Base-by-base conservation (phyloP, 2,888 invertebrate genomes). In the Clusia tigrina region DNA sequence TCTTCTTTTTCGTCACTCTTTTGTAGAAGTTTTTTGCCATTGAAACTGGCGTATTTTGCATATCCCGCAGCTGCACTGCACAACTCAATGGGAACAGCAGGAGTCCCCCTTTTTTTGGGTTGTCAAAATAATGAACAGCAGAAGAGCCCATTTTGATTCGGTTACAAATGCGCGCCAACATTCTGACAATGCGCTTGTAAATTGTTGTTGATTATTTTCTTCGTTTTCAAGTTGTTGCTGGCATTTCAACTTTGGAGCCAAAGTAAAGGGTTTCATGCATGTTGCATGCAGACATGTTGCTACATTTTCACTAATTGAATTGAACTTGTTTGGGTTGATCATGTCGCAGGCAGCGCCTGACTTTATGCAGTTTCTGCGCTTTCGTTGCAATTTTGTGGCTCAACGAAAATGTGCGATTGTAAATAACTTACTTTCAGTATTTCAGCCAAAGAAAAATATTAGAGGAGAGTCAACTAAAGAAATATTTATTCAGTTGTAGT, bases 261-360 rank as follows among this genome's bases (percentile, higher is more conserved):
- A n/a, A n/a, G n/a, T 42, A 15, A 42, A 42, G n/a, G 42, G 42
- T 15, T 42, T n/a, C n/a, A n/a, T 42, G 42, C 42, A 42, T n/a
- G n/a, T 17, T 42, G 9, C 42, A 42, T 32, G 5, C 42, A n/a
- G 42, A 3, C n/a, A n/a, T 12, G 60, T 26, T 20, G 58, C 53
- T 62, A 66, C 63, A 65, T 67, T 66, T 66, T 64, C 52, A 65
- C 69, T 69, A 69, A 69, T 69, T 69, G 67, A 68, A 69, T 65
- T 67, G 68, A 69, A 67, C 65, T 65, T 55, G 1, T 46, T 9
- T 3, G 17, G n/a, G 42, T 54, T 51, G 10, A n/a, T 25, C 9
- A 18, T 24, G n/a, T 42, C 3, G 42, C 6, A 42, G 9, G 42
- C n/a, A 25, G 64, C 60, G 26, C 22, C 24, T 26, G 24, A 38